Evolutionary conservation across 2,113 vertebrate species (phyloP).

Genomic region (Pagrus major): DNA sequence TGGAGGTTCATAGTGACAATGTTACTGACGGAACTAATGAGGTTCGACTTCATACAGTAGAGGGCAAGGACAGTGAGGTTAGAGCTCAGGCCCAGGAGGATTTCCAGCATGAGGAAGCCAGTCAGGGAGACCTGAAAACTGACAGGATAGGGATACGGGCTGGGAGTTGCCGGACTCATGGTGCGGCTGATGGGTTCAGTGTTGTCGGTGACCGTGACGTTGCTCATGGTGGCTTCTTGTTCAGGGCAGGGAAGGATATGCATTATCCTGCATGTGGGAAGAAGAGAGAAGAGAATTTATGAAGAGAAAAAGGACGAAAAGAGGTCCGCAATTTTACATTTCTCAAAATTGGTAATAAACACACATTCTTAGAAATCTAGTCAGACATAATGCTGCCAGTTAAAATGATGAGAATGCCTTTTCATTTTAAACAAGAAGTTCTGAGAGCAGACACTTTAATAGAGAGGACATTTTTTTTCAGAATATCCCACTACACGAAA

Average conservation of each 20-base stretch:
- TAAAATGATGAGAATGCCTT: slow-evolving; percentile 25
- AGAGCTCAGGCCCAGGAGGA: slow-evolving; percentile 96
- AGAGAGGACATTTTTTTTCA: slow-evolving; percentile 12
- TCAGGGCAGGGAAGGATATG: slow-evolving; percentile 90
- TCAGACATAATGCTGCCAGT: slow-evolving; percentile 20
- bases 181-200: slow-evolving; percentile 90
- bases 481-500: slow-evolving; percentile 13
- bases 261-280: slow-evolving; percentile 91
- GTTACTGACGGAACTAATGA: slow-evolving; percentile 99
- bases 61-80: slow-evolving; percentile 98
- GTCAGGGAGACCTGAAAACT: slow-evolving; percentile 98
- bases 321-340: slow-evolving; percentile 8
- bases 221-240: slow-evolving; percentile 97
- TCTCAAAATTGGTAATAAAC: slow-evolving; percentile 10
- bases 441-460: slow-evolving; percentile 21
- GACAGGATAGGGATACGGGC: slow-evolving; percentile 86
- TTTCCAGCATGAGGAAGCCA: slow-evolving; percentile 97
- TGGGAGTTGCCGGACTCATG: slow-evolving; percentile 89
- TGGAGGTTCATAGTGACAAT: slow-evolving; percentile 99
- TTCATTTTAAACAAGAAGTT: slow-evolving; percentile 39
- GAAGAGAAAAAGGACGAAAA: slow-evolving; percentile 12
- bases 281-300: slow-evolving; percentile 18
- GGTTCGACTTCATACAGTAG: slow-evolving; percentile 99
- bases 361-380: slow-evolving; percentile 16
- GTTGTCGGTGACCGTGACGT: slow-evolving; percentile 96